Percentiles rank a stretch among this genome's conserved stretches.
These are phyloP conservation scores for Eupithecia tripunctaria DNA, from an alignment of 2,888 invertebrate genomes.

Conservation along the genomic window DNA sequence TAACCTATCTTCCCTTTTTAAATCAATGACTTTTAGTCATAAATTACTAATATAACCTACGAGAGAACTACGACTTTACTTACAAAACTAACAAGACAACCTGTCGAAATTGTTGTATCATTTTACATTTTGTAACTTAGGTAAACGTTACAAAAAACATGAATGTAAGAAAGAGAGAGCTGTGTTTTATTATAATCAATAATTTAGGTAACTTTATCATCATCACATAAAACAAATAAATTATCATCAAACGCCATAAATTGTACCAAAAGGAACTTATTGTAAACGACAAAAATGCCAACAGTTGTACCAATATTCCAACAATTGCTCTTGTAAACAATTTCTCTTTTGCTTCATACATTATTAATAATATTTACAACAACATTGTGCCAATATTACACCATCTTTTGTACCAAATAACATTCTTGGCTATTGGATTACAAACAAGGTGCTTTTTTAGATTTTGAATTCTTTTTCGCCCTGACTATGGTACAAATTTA, in stretches of 20 bases:
- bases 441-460: neutral
- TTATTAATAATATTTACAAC: neutral
- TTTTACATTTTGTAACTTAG: neutral
- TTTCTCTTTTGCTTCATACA: neutral
- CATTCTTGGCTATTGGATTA: constrained; percentile 4
- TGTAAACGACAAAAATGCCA: neutral
- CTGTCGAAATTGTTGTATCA: neutral
- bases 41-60: neutral
- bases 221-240: neutral
- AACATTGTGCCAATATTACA: neutral
- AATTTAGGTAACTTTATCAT: neutral
- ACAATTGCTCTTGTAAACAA: neutral
- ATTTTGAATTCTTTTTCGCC: neutral
- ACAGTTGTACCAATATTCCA: neutral
- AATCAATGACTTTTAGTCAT: too few species aligned
- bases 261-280: constrained; percentile 1
- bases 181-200: neutral
- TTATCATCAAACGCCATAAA: neutral
- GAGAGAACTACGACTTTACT: neutral
- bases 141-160: neutral
- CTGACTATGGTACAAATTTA: neutral
- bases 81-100: neutral
- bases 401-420: constrained; percentile 22
- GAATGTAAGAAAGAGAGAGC: neutral
- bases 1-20: too few species aligned